phyloP scores from a whole-genome alignment of 2,888 invertebrate genomes.

The Coenonympha arcania region DNA sequence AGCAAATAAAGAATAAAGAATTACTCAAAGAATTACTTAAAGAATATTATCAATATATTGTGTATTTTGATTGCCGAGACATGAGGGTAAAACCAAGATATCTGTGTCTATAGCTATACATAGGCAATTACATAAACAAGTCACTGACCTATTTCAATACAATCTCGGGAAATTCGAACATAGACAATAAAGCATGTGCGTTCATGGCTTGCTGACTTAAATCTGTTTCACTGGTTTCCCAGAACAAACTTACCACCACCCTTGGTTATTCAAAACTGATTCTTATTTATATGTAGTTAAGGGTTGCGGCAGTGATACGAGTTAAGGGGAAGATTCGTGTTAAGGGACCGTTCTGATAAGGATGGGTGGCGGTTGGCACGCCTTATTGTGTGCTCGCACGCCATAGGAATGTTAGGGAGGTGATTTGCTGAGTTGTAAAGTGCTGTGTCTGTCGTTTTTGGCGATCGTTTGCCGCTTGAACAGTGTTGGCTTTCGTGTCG shows the following conservation, averaged over 20 bases:
- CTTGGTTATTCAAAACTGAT: neutral
- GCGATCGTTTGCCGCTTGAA: neutral
- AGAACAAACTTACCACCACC: neutral
- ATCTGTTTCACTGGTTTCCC: slow-evolving; percentile 13
- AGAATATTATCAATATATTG: too few relatives aligned
- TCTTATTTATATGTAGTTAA: neutral
- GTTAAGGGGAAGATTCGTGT: slow-evolving; percentile 16
- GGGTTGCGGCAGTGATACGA: neutral
- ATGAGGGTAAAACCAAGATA: too few relatives aligned
- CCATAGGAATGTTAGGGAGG: slow-evolving; percentile 8
- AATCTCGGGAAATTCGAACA: neutral
- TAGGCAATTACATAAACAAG: neutral
- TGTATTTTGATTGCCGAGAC: too few relatives aligned
- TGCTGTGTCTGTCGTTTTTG: slow-evolving; percentile 1
- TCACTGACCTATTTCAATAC: neutral
- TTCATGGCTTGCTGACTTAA: slow-evolving; percentile 17
- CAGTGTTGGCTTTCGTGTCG: neutral
- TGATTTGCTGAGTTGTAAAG: slow-evolving; percentile 13
- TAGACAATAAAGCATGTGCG: slow-evolving; percentile 10
- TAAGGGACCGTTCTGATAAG: slow-evolving; percentile 20
- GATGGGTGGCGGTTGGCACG: slow-evolving; percentile 4
- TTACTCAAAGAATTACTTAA: too few relatives aligned
- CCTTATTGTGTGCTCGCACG: slow-evolving; percentile 20
- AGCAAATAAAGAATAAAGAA: too few relatives aligned
- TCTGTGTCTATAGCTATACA: neutral